Evolutionary conservation across 2,797 vertebrate genomes (phyloP).

Genomic region (Setipinna tenuifilis): DNA sequence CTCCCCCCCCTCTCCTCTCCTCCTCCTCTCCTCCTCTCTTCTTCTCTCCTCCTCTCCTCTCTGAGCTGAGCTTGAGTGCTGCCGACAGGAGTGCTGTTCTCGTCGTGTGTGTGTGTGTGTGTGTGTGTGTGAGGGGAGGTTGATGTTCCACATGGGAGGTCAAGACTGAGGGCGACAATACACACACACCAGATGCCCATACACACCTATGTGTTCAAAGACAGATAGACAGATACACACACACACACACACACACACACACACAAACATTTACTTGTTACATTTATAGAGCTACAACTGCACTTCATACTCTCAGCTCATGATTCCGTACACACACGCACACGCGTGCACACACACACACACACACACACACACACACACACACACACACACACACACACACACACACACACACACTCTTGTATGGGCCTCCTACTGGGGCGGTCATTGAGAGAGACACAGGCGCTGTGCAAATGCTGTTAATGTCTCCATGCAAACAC

Average conservation of each 20-base stretch:
- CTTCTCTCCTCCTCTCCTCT: not conserved
- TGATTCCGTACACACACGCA: not conserved
- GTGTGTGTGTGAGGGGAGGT: not conserved
- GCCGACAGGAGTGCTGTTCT: not conserved
- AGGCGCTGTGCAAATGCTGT: not conserved
- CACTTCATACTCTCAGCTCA: not conserved
- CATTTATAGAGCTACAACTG: not conserved
- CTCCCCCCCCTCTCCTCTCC: slow-evolving; percentile 9
- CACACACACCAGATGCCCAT: not conserved
- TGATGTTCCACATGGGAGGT: not conserved
- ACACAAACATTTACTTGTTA: not conserved
- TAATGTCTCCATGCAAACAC: slow-evolving; percentile 1
- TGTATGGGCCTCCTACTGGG: not conserved
- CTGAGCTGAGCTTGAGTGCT: slow-evolving; percentile 1
- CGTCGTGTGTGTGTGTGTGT: not conserved
- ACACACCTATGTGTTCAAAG: not conserved
- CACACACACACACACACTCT: not conserved
- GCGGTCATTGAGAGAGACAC: not conserved
- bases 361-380: not conserved
- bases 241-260: not conserved
- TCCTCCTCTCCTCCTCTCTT: not conserved
- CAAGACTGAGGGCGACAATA: not conserved
- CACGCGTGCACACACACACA: not conserved
- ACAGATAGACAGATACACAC: not conserved
- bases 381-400: not conserved